Conservation (phyloP, 2,797 vertebrate genomes). For the Pogoniulus pusillus region DNA sequence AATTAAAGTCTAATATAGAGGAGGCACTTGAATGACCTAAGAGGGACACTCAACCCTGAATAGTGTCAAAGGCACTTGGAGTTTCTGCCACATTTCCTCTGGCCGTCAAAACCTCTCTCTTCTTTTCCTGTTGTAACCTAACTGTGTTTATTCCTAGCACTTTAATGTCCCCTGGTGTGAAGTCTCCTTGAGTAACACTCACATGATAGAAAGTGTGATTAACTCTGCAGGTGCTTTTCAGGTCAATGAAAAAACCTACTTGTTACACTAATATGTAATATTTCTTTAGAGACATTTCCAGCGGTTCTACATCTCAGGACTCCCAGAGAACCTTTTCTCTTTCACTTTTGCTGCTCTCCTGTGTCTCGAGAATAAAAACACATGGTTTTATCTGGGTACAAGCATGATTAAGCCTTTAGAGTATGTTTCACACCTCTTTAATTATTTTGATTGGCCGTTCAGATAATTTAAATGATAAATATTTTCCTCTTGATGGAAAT, state of each 20-base stretch:
- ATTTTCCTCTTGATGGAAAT: neutral
- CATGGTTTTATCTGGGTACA: neutral
- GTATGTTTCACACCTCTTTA: neutral
- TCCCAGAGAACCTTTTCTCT: constrained; percentile 6
- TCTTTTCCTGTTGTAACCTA: constrained; percentile 8
- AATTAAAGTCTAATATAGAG: constrained; percentile 61
- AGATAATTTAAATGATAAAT: neutral
- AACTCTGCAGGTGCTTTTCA: constrained; percentile 63
- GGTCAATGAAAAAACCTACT: constrained; percentile 49
- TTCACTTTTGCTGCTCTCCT: neutral
- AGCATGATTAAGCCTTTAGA: neutral
- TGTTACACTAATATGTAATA: constrained; percentile 49
- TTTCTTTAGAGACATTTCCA: constrained; percentile 4
- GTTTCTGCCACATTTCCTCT: neutral
- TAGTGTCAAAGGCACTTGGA: constrained; percentile 22
- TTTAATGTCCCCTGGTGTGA: constrained; percentile 29
- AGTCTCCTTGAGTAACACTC: constrained; percentile 57
- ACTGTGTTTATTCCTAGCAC: constrained; percentile 57
- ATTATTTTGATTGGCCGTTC: constrained; percentile 14
- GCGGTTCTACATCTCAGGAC: neutral
- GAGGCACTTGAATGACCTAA: constrained; percentile 58
- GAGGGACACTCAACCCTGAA: constrained; percentile 47
- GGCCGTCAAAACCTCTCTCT: neutral
- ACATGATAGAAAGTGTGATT: constrained; percentile 55
- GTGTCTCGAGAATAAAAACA: neutral